Evolutionary conservation across 2,113 vertebrate genomes (phyloP).

Genomic region (Nothoprocta perdicaria): DNA sequence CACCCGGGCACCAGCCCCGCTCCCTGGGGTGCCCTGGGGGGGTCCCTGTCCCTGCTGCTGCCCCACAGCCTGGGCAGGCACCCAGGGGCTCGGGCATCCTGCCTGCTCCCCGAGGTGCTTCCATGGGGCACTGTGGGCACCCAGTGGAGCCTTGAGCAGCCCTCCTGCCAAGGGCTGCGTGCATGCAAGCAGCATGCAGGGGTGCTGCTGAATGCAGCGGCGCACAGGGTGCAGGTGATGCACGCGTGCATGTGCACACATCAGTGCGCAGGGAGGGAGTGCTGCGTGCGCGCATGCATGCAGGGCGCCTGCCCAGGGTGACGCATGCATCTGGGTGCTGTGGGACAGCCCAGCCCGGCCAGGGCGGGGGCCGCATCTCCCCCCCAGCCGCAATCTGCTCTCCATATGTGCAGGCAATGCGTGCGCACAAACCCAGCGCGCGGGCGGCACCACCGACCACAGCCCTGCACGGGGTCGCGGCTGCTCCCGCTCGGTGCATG

Average conservation of each 20-base stretch:
- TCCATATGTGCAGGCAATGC: neutral
- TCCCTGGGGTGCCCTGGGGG: neutral
- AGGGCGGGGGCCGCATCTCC: no score
- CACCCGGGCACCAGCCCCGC: no score
- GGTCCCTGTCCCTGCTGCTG: neutral
- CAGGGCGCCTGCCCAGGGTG: fast-evolving
- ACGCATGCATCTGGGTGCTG: neutral
- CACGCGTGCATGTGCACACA: no score
- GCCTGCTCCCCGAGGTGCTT: neutral
- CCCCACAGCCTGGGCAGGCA: neutral
- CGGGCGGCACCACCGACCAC: no score
- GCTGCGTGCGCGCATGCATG: neutral
- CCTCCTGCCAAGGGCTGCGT: no score
- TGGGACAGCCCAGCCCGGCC: neutral
- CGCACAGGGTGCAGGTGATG: no score
- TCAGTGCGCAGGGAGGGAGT: neutral
- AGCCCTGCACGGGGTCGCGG: fast-evolving
- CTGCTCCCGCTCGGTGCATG: no score
- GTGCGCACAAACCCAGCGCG: no score
- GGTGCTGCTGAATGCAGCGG: no score
- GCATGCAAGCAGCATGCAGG: no score
- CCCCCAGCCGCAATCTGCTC: no score
- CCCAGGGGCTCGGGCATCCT: neutral
- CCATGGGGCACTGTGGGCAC: neutral
- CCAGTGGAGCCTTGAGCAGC: no score